Evolutionary conservation across 2,797 vertebrate species (phyloP).

Genomic region (Centroberyx gerrardi): DNA sequence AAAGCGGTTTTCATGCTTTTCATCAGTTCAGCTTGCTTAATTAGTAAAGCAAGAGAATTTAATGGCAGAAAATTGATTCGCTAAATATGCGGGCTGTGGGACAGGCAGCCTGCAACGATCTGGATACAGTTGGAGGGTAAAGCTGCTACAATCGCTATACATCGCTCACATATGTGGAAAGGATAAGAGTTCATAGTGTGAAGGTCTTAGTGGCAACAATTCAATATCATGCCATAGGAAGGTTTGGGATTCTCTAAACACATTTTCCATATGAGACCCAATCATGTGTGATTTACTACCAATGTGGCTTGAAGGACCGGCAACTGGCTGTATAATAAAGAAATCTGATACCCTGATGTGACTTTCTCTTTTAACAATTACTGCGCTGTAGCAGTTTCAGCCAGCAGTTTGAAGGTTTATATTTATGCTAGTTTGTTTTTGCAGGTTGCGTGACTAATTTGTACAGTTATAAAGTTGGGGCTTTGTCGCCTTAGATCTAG

Average conservation of each 20-base stretch:
- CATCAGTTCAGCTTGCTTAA: conserved; percentile 3
- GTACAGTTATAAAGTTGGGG: conserved; percentile 6
- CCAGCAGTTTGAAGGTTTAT: conserved; percentile 21
- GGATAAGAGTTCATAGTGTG: background rate
- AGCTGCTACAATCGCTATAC: background rate
- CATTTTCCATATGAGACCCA: conserved; percentile 55
- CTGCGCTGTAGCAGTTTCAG: conserved; percentile 12
- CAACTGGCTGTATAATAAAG: conserved; percentile 61
- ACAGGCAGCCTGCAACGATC: background rate
- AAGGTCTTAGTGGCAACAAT: conserved; percentile 2
- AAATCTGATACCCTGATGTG: conserved; percentile 60
- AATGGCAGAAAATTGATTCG: conserved; percentile 10
- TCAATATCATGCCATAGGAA: conserved; percentile 23
- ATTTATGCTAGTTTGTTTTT: conserved; percentile 33
- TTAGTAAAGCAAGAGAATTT: conserved; percentile 15
- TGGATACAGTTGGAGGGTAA: background rate
- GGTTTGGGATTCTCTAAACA: conserved; percentile 44
- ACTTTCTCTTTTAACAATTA: conserved; percentile 35
- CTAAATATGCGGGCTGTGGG: conserved; percentile 13
- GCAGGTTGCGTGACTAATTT: conserved; percentile 49
- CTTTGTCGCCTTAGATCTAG: conserved; percentile 24
- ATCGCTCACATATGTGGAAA: conserved; percentile 22
- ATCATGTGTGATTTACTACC: conserved; percentile 67
- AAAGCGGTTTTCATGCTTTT: conserved; percentile 10
- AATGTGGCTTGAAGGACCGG: conserved; percentile 37